Evolutionary conservation across 2,888 invertebrate species (phyloP).

Genomic region (Synergus laeviventris): DNA sequence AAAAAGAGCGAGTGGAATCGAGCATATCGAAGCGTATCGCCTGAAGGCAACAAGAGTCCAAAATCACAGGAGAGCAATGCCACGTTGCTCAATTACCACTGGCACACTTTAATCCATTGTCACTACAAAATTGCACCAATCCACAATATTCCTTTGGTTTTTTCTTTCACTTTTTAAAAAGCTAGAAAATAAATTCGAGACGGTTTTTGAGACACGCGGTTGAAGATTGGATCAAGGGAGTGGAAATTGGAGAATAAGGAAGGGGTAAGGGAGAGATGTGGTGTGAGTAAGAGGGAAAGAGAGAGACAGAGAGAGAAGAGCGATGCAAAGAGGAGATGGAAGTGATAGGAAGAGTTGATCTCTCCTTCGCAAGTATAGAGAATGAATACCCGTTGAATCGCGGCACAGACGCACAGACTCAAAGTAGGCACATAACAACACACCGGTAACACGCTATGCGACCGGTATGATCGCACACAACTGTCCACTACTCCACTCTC

Average conservation of each 20-base stretch:
- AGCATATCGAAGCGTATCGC: not conserved
- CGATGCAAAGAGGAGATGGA: not conserved
- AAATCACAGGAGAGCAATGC: conserved; percentile 35
- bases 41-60: conserved; percentile 3
- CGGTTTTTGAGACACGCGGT: not conserved
- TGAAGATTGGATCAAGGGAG: not conserved
- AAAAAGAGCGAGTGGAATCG: conserved; percentile 1
- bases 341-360: conserved; percentile 2
- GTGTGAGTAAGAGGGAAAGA: not conserved
- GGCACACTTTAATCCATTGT: conserved; percentile 35
- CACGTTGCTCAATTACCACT: conserved; percentile 29
- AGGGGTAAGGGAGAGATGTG: not conserved
- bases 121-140: not conserved
- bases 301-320: not conserved
- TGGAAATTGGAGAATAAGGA: not conserved
- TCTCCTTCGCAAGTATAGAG: not conserved
- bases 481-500: conserved; percentile 34
- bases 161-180: not conserved
- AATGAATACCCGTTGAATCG: conserved; percentile 9
- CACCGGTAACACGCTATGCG: conserved; percentile 16
- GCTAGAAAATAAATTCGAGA: not conserved
- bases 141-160: not conserved
- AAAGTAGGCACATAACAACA: not conserved
- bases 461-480: conserved; percentile 39
- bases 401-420: not conserved